Base-by-base conservation (phyloP, 92 coral and sea anemone species). In the Actinernus sp. region DNA sequence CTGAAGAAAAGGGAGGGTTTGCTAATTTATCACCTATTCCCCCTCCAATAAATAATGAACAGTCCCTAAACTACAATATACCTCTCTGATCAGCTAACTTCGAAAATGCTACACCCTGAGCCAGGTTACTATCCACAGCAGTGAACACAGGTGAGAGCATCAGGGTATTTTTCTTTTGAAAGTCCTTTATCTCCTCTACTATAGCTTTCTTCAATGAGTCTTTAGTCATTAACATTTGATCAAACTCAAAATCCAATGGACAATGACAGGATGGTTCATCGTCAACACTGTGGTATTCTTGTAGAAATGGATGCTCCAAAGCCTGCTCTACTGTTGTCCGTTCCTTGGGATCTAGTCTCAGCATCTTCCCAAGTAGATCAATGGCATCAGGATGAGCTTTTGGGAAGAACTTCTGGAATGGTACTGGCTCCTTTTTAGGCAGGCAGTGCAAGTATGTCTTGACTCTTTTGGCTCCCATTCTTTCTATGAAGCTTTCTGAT, bases 391-490 rank as follows among this genome's bases (percentile, higher is more conserved):
- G 38, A 50, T 79, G 68, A 57, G 96, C 78, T 5, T 77, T 73
- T 41, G 88, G 93, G 73, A 87, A 94, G 3, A 94, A 73, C 75
- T 94, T 86, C 31, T 79, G 83, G 19, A 86, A 57, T 13, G 93
- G 81, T 5, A 90, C 98, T 14, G 97, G 91, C 22, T 71, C 59
- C 46, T 94, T 94, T 61, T 57, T 64, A 61, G 98, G 98, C 19
- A 94, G 79, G n/a, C 85, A 84, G 23, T 82, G 71, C 22, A 94
- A 85, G 60, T 94, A 94, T 0, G 91, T 80, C 76, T 94, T 94
- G 39, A 94, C 98, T 56, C 98, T 78, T 63, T 94, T 94, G 20
- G 98, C 98, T 20, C 98, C 98, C 93, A 94, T 94, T 55, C 98
- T 75, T 50, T 91, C 61, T 7, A 87, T 82, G 59, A 94, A 94